Evolutionary conservation across 2,888 invertebrate genomes (phyloP), one percentile per base, ranked within the genome.

Genomic region (Conops quadrifasciatus): DNA sequence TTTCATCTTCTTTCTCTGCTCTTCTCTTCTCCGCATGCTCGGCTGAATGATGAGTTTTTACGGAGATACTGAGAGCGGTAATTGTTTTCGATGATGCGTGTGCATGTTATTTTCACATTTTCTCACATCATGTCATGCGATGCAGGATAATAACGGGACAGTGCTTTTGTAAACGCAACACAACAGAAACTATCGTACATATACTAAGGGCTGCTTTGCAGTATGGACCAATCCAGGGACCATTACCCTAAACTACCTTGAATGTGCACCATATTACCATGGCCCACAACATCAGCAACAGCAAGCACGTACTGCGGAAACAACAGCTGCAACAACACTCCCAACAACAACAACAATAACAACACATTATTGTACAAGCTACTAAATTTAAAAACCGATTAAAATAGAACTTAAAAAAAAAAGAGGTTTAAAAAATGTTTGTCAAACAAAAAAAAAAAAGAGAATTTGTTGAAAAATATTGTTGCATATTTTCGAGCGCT

Each of bases 401-500:
- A 59, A 60, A 36, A 9, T 30, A 9, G 19, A 19, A 60, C 21
- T 24, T 47, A 47, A 63, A 21, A 28, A 16, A 60, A 60, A 45
- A 24, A 21, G 5, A 45, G 30, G 45, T 47, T 45, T 21, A 24
- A 56, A 45, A 21, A 21, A n/a, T 53, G 21, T 21, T 53, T 53
- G 2, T 49, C n/a, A n/a, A 49, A n/a, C n/a, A n/a, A 49, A n/a
- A 21, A 53, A 53, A 53, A 53, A 13, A 5, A 24, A 58, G 21
- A 13, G 58, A 26, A 58, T 58, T 21, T 7, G n/a, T 3, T 1
- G 15, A 62, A 63, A 63, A 26, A 47, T 26, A 67, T 45, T 45
- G 63, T 67, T 67, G 71, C 71, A 71, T 62, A 63, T 28, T 67
- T 63, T 67, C 58, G 47, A 26, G 63, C 63, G 56, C 63, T 24